Percentiles rank a stretch among this genome's conserved stretches.
Conservation (phyloP, 2,888 invertebrate genomes). For the Xestia c-nigrum region DNA sequence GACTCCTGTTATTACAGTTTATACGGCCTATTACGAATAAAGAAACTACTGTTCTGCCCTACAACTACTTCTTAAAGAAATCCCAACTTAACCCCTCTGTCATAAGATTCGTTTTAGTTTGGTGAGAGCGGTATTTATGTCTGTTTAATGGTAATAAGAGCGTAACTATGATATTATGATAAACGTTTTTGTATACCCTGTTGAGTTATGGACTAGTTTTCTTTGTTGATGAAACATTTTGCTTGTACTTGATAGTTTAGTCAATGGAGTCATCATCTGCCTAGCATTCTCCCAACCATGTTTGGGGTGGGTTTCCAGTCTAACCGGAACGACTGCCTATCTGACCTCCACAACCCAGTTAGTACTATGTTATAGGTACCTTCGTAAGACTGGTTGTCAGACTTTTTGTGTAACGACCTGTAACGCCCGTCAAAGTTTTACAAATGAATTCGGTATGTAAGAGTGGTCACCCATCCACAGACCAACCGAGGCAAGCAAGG, state of each 20-base stretch:
- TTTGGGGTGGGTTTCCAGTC: too few relatives aligned
- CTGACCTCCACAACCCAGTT: too few relatives aligned
- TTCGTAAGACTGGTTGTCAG: too few relatives aligned
- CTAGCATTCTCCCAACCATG: too few relatives aligned
- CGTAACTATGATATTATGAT: slow-evolving; percentile 41
- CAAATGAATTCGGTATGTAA: too few relatives aligned
- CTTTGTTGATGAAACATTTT: slow-evolving; percentile 29
- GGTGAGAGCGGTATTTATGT: slow-evolving; percentile 18
- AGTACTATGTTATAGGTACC: too few relatives aligned
- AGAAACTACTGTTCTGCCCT: slow-evolving; percentile 51
- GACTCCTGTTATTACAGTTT: slow-evolving; percentile 50
- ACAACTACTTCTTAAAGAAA: slow-evolving; percentile 26
- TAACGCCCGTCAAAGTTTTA: too few relatives aligned
- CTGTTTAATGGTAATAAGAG: slow-evolving; percentile 36
- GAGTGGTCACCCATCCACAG: too few relatives aligned
- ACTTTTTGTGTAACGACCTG: too few relatives aligned
- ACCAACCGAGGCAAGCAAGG: too few relatives aligned
- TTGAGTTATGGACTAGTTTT: slow-evolving; percentile 25
- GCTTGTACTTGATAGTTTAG: neutral
- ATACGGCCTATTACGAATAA: slow-evolving; percentile 48
- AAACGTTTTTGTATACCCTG: slow-evolving; percentile 45
- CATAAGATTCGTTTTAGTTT: slow-evolving; percentile 14
- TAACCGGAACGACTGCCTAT: too few relatives aligned
- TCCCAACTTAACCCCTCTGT: neutral
- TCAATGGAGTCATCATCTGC: neutral